Evolutionary conservation across 2,113 vertebrate species (phyloP).

Genomic region (Circaetus cinerascens): DNA sequence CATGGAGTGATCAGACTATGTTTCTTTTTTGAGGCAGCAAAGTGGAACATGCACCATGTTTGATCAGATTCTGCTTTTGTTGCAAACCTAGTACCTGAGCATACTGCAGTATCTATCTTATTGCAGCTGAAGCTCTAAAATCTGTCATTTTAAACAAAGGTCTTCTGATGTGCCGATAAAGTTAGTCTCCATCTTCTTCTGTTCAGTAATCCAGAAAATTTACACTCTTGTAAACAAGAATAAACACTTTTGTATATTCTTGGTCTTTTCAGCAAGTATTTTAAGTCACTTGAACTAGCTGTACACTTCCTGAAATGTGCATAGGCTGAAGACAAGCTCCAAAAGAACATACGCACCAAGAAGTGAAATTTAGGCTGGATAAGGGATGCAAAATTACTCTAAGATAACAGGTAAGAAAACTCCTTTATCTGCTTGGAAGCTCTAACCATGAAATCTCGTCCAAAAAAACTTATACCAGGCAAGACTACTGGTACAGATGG

Average conservation of each 20-base stretch:
- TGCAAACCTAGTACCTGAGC: neutral
- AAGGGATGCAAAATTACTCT: neutral
- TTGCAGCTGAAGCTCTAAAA: neutral
- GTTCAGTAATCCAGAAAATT: neutral
- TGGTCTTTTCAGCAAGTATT: neutral
- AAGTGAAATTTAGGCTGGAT: neutral
- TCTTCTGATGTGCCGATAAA: neutral
- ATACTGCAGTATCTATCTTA: neutral
- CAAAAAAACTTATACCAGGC: neutral
- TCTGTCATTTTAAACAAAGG: neutral
- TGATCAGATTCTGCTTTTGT: neutral
- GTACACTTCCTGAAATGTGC: neutral
- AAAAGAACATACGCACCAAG: neutral
- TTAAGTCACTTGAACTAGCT: neutral
- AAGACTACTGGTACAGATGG: neutral
- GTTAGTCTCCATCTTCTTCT: neutral
- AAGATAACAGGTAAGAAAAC: neutral
- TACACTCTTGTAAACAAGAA: neutral
- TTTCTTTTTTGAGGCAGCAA: neutral
- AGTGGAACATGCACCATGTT: neutral
- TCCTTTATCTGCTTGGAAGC: neutral
- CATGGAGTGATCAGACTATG: neutral
- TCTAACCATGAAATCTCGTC: neutral
- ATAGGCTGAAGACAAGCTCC: neutral
- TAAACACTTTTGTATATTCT: neutral